phyloP scores from a whole-genome alignment of 2,797 vertebrate genomes.

The Falco cherrug region DNA sequence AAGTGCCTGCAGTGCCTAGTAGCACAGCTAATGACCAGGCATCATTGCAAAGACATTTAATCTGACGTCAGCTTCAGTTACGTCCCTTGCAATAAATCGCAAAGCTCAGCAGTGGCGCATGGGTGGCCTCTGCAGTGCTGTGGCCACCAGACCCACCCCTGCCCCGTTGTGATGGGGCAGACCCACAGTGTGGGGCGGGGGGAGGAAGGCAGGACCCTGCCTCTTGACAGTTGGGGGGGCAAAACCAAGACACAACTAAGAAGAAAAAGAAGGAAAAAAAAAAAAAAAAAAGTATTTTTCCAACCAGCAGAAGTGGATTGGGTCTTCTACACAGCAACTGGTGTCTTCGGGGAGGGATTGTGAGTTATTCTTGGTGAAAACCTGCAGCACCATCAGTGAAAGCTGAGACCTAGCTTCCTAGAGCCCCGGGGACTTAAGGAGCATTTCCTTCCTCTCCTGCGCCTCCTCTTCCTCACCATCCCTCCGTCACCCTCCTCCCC shows the following conservation, averaged over 20 bases:
- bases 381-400: not conserved
- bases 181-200: not conserved
- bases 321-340: not conserved
- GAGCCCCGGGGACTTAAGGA: not conserved
- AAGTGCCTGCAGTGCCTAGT: not conserved
- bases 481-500: not conserved
- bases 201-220: not conserved
- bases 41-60: not conserved
- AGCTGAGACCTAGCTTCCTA: not conserved
- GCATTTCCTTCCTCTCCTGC: not conserved
- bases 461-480: not conserved
- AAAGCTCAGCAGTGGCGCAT: not conserved
- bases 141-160: not conserved
- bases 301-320: not conserved
- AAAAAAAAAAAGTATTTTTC: rapidly evolving
- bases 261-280: not conserved
- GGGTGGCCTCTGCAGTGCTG: not conserved
- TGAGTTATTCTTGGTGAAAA: not conserved
- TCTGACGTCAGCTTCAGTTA: not conserved
- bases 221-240: rapidly evolving
- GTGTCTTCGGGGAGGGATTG: rapidly evolving
- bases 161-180: not conserved
- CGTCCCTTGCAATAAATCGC: not conserved
- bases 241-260: not conserved
- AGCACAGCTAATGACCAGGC: not conserved